phyloP scores from a whole-genome alignment of 2,888 invertebrate species.

The Rotaria socialis region DNA sequence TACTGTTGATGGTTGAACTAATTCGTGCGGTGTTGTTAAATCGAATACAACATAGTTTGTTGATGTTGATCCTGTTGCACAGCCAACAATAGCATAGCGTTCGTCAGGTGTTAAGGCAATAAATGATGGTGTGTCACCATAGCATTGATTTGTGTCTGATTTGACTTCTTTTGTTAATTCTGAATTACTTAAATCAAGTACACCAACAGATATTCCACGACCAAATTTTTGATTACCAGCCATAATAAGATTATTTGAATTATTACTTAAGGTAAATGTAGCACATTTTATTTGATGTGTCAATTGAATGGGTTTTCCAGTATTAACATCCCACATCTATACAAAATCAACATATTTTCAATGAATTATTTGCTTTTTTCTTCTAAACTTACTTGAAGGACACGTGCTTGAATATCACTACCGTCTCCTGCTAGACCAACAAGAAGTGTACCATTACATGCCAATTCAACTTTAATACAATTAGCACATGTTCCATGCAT shows the following conservation, averaged over 20 bases:
- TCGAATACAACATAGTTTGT: slow-evolving; percentile 47
- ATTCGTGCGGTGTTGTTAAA: slow-evolving; percentile 44
- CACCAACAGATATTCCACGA: slow-evolving; percentile 46
- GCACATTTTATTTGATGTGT: slow-evolving; percentile 47
- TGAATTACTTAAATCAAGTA: slow-evolving; percentile 41
- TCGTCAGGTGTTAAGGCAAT: slow-evolving; percentile 46
- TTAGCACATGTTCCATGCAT: slow-evolving; percentile 39
- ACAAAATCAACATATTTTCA: not conserved
- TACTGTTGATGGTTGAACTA: slow-evolving; percentile 37
- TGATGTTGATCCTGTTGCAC: slow-evolving; percentile 8
- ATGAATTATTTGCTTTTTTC: not conserved
- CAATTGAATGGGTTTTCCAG: slow-evolving; percentile 43
- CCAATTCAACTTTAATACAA: slow-evolving; percentile 43
- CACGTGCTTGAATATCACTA: not conserved
- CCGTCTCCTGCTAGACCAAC: slow-evolving; percentile 46
- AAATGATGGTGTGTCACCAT: slow-evolving; percentile 42
- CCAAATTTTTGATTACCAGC: slow-evolving; percentile 47
- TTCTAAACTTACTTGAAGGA: not conserved
- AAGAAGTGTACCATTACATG: slow-evolving; percentile 46
- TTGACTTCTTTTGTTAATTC: slow-evolving; percentile 46
- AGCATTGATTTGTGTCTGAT: slow-evolving; percentile 41
- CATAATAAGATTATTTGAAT: slow-evolving; percentile 46
- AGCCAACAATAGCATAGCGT: slow-evolving; percentile 45
- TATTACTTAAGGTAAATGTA: slow-evolving; percentile 43
- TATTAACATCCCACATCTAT: slow-evolving; percentile 46